These are phyloP conservation scores for Tokudaia tokunoshimensis DNA, from an alignment of 2,797 vertebrate species.

Conservation along the genomic window DNA sequence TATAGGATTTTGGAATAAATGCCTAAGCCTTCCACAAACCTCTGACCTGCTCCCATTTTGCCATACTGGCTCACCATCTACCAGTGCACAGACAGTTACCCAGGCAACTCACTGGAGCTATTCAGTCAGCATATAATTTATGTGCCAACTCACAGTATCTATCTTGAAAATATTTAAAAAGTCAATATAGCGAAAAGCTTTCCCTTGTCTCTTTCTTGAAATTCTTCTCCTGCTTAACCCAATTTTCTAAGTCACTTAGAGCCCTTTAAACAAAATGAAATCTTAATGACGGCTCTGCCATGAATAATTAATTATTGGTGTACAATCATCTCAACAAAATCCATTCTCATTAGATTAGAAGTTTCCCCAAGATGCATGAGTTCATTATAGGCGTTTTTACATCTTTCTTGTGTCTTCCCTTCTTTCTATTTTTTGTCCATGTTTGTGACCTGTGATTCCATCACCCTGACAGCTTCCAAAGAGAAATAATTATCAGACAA, in stretches of 20 bases:
- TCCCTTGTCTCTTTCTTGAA: constrained; percentile 87
- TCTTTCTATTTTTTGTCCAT: constrained; percentile 82
- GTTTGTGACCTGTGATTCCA: constrained; percentile 73
- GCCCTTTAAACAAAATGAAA: constrained; percentile 95
- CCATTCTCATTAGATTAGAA: constrained; percentile 98
- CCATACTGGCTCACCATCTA: not conserved
- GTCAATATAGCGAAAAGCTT: constrained; percentile 91
- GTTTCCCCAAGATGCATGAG: constrained; percentile 92
- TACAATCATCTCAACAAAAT: constrained; percentile 95
- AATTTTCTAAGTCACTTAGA: constrained; percentile 94
- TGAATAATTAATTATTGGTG: constrained; percentile 99
- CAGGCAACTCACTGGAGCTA: not conserved
- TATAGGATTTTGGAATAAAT: constrained; percentile 56
- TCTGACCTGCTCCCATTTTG: constrained; percentile 63
- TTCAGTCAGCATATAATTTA: constrained; percentile 79
- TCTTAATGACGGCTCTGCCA: constrained; percentile 95
- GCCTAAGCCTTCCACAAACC: constrained; percentile 57
- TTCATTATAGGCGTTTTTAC: constrained; percentile 90
- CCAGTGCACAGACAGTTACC: constrained; percentile 61
- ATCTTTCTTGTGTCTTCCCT: constrained; percentile 84
- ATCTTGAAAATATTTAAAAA: constrained; percentile 87
- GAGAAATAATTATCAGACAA: not conserved
- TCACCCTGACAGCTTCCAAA: constrained; percentile 30
- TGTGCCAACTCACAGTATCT: constrained; percentile 84
- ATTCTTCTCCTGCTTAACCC: constrained; percentile 91